Evolutionary conservation across 2,888 invertebrate genomes (phyloP).

Genomic region (Yponomeuta evonymella): DNA sequence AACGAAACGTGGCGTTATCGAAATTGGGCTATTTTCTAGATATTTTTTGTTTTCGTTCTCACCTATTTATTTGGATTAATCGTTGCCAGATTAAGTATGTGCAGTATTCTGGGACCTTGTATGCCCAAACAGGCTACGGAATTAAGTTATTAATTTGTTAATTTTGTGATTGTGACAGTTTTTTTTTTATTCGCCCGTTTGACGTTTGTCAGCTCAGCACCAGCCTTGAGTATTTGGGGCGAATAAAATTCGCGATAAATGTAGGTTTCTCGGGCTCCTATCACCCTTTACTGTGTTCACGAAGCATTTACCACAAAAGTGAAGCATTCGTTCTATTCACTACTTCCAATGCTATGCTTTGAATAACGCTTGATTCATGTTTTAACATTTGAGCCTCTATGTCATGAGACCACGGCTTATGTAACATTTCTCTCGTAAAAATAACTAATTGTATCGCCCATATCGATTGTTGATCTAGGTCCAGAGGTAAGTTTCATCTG

Average conservation of each 20-base stretch:
- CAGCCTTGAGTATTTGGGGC: constrained; percentile 13
- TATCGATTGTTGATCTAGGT: constrained; percentile 56
- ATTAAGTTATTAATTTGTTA: no score
- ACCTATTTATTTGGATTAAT: no score
- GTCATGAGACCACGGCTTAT: constrained; percentile 69
- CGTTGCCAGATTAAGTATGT: no score
- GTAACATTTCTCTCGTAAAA: constrained; percentile 65
- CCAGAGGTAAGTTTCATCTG: constrained; percentile 49
- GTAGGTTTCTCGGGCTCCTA: constrained; percentile 58
- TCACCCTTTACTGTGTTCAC: constrained; percentile 38
- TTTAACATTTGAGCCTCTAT: constrained; percentile 39
- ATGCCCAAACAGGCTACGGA: no score
- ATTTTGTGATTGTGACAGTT: no score
- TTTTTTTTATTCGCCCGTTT: no score
- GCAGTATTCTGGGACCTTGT: no score
- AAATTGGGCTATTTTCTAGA: no score
- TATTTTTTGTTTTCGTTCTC: no score
- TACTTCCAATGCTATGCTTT: constrained; percentile 48
- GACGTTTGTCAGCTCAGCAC: constrained; percentile 12
- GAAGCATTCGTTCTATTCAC: constrained; percentile 56
- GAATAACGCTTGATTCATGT: constrained; percentile 49
- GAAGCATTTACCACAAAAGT: constrained; percentile 58
- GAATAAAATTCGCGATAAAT: constrained; percentile 49
- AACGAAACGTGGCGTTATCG: no score
- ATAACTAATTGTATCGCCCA: constrained; percentile 48